These are phyloP conservation scores for Heliconius aoede DNA, from an alignment of 2,888 invertebrate species.

Conservation along the genomic window DNA sequence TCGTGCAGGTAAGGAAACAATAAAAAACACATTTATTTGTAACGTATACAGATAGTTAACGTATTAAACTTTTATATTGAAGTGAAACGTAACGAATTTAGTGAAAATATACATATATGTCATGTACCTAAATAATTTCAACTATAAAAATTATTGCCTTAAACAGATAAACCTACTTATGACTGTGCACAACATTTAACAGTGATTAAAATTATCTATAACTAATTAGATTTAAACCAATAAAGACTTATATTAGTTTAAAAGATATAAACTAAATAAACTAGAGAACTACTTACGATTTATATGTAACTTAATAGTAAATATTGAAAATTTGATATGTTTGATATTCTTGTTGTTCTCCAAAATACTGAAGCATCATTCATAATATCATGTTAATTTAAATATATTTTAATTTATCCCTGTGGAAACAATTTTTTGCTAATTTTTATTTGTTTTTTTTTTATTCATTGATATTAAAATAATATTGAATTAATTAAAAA, in stretches of 20 bases:
- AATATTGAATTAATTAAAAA: slow-evolving; percentile 29
- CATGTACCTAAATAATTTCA: slow-evolving; percentile 45
- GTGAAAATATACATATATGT: slow-evolving; percentile 51
- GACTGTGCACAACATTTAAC: slow-evolving; percentile 84
- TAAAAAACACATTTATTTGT: slow-evolving; percentile 40
- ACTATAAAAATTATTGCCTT: slow-evolving; percentile 75
- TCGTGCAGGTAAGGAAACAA: slow-evolving; percentile 49
- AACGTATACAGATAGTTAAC: slow-evolving; percentile 43
- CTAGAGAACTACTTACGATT: slow-evolving; percentile 65
- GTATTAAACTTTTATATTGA: slow-evolving; percentile 35
- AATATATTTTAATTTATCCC: not conserved
- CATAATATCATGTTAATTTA: slow-evolving; percentile 17
- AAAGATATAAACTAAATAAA: slow-evolving; percentile 62
- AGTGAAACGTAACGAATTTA: slow-evolving; percentile 43
- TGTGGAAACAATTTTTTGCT: not conserved
- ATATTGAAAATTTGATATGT: slow-evolving; percentile 71
- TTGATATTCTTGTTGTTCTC: slow-evolving; percentile 77
- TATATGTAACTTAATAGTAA: slow-evolving; percentile 55
- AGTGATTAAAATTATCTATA: slow-evolving; percentile 80
- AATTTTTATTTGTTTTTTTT: not conserved
- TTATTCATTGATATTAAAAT: too few relatives aligned
- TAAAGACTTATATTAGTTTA: slow-evolving; percentile 57
- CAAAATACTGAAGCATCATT: slow-evolving; percentile 58
- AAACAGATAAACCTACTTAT: slow-evolving; percentile 73
- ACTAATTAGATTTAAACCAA: slow-evolving; percentile 73